Evolutionary conservation across 1,140 invertebrate genomes (phyloP), one percentile per base, ranked within the genome.

Genomic region (Bombus sibiricus): DNA sequence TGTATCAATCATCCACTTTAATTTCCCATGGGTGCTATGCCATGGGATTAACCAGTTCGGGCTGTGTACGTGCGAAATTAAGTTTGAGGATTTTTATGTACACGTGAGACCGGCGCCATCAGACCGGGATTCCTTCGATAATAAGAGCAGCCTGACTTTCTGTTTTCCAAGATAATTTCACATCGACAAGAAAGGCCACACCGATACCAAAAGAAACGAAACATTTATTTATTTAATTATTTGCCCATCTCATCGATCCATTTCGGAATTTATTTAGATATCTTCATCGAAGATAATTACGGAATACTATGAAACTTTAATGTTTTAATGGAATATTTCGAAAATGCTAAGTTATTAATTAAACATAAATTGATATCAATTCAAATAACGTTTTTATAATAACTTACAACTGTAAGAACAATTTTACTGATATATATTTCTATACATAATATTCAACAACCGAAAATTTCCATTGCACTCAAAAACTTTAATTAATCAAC

Each of bases 21-120:
- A 93, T 94, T 94, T 94, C 93, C 93, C 93, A 92, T 76, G 92
- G 93, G 93, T 80, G 86, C 88, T 84, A 81, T 92, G 88, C 86
- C 75, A 72, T 66, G 79, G 82, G 87, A 90, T 90, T 90, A 90
- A 74, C 66, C 82, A 86, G 68, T 83, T 83, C 79, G 69, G 81
- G 79, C 86, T 87, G 82, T 90, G 77, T 81, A 90, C 86, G 88
- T 80, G 71, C 82, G 79, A 69, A 89, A 90, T 90, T 89, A 90
- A 82, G 89, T 87, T 87, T 64, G 82, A 87, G 78, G 79, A 89
- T 89, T 90, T 90, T 90, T 90, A 83, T 76, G 82, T 72, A 75
- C 88, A 80, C 79, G 82, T 41, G 74, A 81, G 88, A 89, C 80
- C 69, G 77, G 72, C 81, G 88, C 82, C 83, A 89, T 69, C 66